These are phyloP conservation scores for Baronia brevicornis DNA, from an alignment of 2,888 invertebrate genomes.

Conservation along the genomic window DNA sequence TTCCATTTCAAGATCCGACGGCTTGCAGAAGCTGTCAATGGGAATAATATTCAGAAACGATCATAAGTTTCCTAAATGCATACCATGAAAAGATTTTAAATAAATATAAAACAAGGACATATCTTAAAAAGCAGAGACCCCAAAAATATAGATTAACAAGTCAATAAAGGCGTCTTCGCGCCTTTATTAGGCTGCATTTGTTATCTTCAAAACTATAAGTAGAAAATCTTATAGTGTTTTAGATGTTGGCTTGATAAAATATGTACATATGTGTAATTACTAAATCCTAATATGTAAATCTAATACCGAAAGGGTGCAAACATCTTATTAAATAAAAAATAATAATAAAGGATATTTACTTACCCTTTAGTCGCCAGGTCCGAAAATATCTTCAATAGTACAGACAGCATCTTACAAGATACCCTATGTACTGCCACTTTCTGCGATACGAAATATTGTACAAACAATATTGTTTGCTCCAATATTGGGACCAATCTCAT, in stretches of 20 bases:
- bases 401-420: constrained; percentile 87
- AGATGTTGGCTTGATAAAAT: background rate
- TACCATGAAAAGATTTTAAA: background rate
- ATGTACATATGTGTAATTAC: background rate
- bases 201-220: no score
- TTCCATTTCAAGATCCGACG: constrained; percentile 87
- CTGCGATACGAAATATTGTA: constrained; percentile 87
- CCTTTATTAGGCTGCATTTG: no score
- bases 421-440: constrained; percentile 86
- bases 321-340: background rate
- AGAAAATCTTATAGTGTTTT: no score
- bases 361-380: constrained; percentile 83
- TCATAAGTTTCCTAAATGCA: no score
- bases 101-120: no score
- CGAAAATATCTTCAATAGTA: constrained; percentile 88
- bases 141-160: no score
- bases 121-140: no score
- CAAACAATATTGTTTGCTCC: constrained; percentile 83
- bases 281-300: background rate
- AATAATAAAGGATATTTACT: constrained; percentile 41
- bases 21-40: constrained; percentile 89
- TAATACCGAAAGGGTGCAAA: background rate
- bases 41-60: background rate
- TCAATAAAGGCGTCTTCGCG: no score
- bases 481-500: constrained; percentile 80